These are phyloP conservation scores for Cheilosia variabilis DNA, from an alignment of 2,888 invertebrate species.

Conservation along the genomic window DNA sequence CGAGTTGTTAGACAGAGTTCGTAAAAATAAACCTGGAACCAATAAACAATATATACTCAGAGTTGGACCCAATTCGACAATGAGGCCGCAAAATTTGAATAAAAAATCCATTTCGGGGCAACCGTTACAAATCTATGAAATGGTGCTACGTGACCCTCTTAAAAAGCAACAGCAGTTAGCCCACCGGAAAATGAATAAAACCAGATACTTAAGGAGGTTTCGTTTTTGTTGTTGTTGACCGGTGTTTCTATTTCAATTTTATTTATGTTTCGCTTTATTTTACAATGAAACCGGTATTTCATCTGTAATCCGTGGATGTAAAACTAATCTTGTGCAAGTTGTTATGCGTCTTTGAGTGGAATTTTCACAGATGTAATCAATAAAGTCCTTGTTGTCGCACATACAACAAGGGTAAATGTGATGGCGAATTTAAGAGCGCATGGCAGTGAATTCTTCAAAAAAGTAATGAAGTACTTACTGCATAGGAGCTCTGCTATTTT, in stretches of 20 bases:
- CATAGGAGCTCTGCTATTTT: too few species aligned
- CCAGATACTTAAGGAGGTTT: slow-evolving; percentile 14
- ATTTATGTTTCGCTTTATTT: not conserved
- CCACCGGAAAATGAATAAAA: slow-evolving; percentile 49
- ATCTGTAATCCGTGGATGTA: too few species aligned
- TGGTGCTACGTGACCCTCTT: slow-evolving; percentile 32
- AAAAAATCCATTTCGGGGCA: slow-evolving; percentile 30
- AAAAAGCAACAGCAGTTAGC: slow-evolving; percentile 33
- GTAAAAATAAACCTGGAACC: not conserved
- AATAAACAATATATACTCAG: not conserved
- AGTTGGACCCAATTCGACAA: not conserved
- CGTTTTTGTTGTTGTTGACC: slow-evolving; percentile 3
- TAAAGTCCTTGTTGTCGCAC: too few species aligned
- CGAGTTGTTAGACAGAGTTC: slow-evolving; percentile 36
- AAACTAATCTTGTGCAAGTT: too few species aligned
- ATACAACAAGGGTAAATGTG: too few species aligned
- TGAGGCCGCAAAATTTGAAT: slow-evolving; percentile 38
- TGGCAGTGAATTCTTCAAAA: too few species aligned
- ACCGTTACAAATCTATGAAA: slow-evolving; percentile 37
- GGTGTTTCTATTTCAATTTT: not conserved
- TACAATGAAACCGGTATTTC: too few species aligned
- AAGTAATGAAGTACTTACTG: too few species aligned
- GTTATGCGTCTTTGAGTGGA: too few species aligned
- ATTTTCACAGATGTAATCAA: too few species aligned
- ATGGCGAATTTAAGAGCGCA: too few species aligned